These are phyloP conservation scores for Rhinogobius similis DNA, from an alignment of 2,113 vertebrate genomes.

Conservation along the genomic window DNA sequence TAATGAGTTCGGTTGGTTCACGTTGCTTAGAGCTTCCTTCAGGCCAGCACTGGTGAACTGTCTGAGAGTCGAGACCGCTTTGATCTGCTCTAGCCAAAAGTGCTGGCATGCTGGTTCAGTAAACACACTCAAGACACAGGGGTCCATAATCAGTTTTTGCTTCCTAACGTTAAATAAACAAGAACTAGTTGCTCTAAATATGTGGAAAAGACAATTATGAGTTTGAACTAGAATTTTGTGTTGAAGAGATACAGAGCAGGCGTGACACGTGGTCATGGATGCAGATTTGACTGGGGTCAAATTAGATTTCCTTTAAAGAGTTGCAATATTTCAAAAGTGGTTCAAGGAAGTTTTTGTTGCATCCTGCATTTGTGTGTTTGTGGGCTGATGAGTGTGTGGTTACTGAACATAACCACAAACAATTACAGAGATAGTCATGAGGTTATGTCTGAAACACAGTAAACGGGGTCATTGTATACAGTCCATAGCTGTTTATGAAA, in stretches of 20 bases:
- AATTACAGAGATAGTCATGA: no score
- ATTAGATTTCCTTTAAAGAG: no score
- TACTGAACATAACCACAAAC: no score
- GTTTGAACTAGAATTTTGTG: not conserved
- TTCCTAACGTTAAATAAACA: slow-evolving; percentile 4
- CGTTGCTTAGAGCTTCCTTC: slow-evolving; percentile 10
- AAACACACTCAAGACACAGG: slow-evolving; percentile 2
- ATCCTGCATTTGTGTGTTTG: no score
- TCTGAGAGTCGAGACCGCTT: not conserved
- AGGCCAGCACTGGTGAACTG: slow-evolving; percentile 7
- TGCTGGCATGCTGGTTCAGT: not conserved
- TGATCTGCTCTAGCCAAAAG: slow-evolving; percentile 8
- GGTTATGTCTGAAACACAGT: no score
- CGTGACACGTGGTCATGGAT: no score
- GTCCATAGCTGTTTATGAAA: no score
- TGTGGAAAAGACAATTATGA: not conserved
- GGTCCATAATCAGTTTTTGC: slow-evolving; percentile 2
- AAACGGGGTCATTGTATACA: no score
- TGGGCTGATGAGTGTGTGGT: no score
- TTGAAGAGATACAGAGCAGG: not conserved
- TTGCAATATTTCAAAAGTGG: no score
- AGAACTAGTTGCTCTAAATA: not conserved
- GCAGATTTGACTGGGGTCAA: not conserved
- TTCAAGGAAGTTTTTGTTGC: no score
- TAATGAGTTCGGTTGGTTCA: slow-evolving; percentile 9